Evolutionary conservation across 2,888 invertebrate species (phyloP), one percentile per base, ranked within the genome.

Genomic region (Heteromyza rotundicornis): DNA sequence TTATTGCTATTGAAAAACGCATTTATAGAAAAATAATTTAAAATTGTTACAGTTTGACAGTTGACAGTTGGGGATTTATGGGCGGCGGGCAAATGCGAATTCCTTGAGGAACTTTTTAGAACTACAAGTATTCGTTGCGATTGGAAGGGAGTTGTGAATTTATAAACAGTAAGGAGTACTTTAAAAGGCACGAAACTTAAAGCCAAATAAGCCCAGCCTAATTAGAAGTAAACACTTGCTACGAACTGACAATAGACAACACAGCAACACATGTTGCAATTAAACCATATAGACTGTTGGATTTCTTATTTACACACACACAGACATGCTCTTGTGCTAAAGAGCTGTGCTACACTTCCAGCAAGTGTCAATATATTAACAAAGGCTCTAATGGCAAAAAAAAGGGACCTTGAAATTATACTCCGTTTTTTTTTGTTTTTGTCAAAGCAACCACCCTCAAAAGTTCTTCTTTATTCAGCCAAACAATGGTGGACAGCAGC

Each of bases 1-100:
- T 10, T 7, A n/a, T 40, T 35, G 22, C 1, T 40, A 36, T 50
- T 58, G 49, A 24, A 36, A 47, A 35, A 58, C 55, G 59, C 62
- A 59, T 62, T 58, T 59, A 62, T 58, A 62, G 62, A 58, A 59
- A 62, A 62, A 59, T 62, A 62, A 62, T 62, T 62, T 62, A 55
- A 62, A 62, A 47, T 62, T 62, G 58, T 62, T 55, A 55, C 50
- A 62, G 58, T 62, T 62, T 62, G 62, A 59, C 62, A 62, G 62
- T 62, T 62, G 62, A 62, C 62, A 62, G 59, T 54, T 35, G 54
- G 32, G n/a, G 53, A 54, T 54, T 54, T 54, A 54, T 40, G 2
- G 17, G 47, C 19, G 14, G 47, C 19, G 20, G 14, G 23, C 51
- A 7, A 8, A 51, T 2, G 2, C n/a, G 16, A n/a, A n/a, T n/a